Conservation (phyloP, 2,797 vertebrate genomes). For the Gephyroberyx darwinii region DNA sequence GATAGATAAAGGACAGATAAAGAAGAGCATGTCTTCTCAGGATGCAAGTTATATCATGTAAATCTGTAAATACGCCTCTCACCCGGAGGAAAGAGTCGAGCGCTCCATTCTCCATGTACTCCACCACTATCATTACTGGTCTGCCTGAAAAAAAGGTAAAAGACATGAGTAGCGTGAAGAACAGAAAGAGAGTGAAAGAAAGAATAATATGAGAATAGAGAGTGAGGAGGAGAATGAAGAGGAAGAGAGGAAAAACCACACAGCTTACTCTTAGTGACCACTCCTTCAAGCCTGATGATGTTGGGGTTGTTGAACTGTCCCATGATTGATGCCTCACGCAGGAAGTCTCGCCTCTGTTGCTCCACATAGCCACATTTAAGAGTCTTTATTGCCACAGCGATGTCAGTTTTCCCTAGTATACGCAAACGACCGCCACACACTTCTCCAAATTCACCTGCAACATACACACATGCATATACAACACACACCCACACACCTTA, state of each 20-base stretch:
- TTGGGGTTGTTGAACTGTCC: slow-evolving; percentile 97
- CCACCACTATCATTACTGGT: slow-evolving; percentile 98
- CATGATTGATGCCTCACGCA: slow-evolving; percentile 97
- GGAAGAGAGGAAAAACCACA: neutral
- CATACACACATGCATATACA: slow-evolving; percentile 16
- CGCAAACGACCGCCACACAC: slow-evolving; percentile 95
- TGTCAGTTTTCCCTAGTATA: slow-evolving; percentile 91
- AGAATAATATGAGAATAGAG: neutral
- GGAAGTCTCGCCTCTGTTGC: slow-evolving; percentile 92
- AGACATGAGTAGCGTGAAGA: neutral
- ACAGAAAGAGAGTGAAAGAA: neutral
- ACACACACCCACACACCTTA: neutral
- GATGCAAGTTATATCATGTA: neutral
- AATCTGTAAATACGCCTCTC: slow-evolving; percentile 45
- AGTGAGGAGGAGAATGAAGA: neutral
- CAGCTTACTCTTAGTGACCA: slow-evolving; percentile 96
- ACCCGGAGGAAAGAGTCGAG: slow-evolving; percentile 96
- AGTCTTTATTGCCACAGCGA: slow-evolving; percentile 97
- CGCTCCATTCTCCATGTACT: slow-evolving; percentile 98
- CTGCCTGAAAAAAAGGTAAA: slow-evolving; percentile 84
- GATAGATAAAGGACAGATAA: slow-evolving; percentile 5
- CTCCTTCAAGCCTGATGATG: slow-evolving; percentile 95
- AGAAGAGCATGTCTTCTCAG: neutral
- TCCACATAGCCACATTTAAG: slow-evolving; percentile 95
- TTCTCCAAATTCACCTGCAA: slow-evolving; percentile 96